Percentiles rank a stretch among this genome's conserved stretches.
phyloP scores from a whole-genome alignment of 2,113 vertebrate species.

The Ailuropoda melanoleuca region DNA sequence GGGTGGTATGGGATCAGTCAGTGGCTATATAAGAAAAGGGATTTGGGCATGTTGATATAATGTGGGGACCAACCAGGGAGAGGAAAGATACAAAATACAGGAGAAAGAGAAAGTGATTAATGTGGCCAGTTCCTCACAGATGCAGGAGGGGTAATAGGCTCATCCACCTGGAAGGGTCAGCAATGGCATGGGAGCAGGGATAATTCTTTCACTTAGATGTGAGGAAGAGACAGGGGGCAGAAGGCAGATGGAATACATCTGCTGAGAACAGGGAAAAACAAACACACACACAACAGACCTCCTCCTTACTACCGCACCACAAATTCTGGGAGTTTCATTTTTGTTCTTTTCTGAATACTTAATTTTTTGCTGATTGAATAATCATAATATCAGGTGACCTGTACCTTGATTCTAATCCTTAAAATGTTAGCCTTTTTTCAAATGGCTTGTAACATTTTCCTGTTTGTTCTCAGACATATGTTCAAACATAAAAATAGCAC shows the following conservation, averaged over 20 bases:
- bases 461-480: background rate
- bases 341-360: background rate
- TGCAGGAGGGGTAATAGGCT: background rate
- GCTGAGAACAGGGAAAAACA: background rate
- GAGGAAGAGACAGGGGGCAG: background rate
- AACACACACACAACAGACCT: background rate
- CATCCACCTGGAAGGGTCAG: background rate
- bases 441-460: background rate
- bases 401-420: background rate
- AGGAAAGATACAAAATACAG: background rate
- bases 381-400: background rate
- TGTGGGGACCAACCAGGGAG: background rate
- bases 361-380: background rate
- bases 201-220: fast-evolving
- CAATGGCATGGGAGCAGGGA: background rate
- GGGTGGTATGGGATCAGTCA: background rate
- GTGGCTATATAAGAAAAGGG: background rate
- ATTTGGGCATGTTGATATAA: background rate
- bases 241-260: background rate
- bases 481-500: slow-evolving; percentile 15
- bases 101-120: background rate
- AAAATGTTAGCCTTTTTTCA: background rate
- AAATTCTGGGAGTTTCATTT: background rate
- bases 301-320: background rate
- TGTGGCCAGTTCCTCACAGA: background rate